Conservation (phyloP, 2,888 invertebrate species). For the Chymomyza procnemis region DNA sequence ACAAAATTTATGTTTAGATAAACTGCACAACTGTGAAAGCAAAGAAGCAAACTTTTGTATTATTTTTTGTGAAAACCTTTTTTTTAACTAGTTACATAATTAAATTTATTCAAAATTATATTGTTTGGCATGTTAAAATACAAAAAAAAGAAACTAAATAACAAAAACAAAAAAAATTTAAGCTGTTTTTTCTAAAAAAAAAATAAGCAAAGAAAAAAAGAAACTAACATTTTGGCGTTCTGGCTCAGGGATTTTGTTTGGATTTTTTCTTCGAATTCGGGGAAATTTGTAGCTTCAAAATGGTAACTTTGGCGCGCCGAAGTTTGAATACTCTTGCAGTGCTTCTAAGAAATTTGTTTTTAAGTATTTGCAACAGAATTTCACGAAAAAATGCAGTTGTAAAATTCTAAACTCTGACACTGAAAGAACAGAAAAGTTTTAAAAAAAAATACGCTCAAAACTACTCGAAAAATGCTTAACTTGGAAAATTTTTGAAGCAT, state of each 20-base stretch:
- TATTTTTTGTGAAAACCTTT: slow-evolving; percentile 61
- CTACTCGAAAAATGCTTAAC: too few relatives aligned
- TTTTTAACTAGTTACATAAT: slow-evolving; percentile 4
- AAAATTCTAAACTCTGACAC: too few relatives aligned
- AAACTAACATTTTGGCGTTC: too few relatives aligned
- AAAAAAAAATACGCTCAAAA: too few relatives aligned
- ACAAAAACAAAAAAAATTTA: slow-evolving; percentile 13
- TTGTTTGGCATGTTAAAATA: slow-evolving; percentile 34
- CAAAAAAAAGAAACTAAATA: slow-evolving; percentile 24
- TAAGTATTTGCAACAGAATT: neutral
- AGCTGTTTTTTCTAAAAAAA: slow-evolving; percentile 22
- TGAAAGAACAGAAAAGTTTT: too few relatives aligned
- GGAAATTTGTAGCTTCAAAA: too few relatives aligned
- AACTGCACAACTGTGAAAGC: slow-evolving; percentile 54
- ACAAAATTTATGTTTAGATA: slow-evolving; percentile 72
- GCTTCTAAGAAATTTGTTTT: neutral
- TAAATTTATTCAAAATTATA: slow-evolving; percentile 60
- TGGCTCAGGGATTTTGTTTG: too few relatives aligned
- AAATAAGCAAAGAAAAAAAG: slow-evolving; percentile 19
- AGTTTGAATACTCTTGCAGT: neutral
- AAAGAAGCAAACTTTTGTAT: slow-evolving; percentile 63
- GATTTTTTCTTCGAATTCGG: too few relatives aligned
- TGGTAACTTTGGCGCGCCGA: neutral
- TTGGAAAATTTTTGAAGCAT: too few relatives aligned
- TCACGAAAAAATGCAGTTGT: too few relatives aligned